These are phyloP conservation scores for Heliconius himera DNA, from an alignment of 1,140 invertebrate species.

Conservation along the genomic window DNA sequence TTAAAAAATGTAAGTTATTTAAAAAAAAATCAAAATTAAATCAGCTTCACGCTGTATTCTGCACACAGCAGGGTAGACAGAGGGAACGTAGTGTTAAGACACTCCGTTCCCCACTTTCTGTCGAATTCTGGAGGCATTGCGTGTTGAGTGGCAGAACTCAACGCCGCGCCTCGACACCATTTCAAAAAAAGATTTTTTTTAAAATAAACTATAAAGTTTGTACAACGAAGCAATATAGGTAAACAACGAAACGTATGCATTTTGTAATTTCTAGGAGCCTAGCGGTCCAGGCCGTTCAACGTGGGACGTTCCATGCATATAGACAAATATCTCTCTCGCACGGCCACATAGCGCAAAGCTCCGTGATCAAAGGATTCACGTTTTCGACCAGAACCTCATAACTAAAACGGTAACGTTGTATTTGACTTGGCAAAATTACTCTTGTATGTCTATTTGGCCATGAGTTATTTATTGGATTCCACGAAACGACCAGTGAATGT, in stretches of 20 bases:
- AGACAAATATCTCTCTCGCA: conserved; percentile 11
- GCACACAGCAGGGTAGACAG: too few species aligned
- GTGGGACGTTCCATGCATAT: conserved; percentile 14
- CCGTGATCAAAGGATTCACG: conserved; percentile 24
- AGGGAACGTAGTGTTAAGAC: too few species aligned
- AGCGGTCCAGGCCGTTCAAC: background rate
- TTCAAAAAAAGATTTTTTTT: background rate
- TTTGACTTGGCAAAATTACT: conserved; percentile 25
- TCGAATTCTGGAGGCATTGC: too few species aligned
- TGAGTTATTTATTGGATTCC: conserved; percentile 15
- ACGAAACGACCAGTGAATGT: conserved; percentile 3
- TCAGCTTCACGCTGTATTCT: too few species aligned
- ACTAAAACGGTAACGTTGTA: conserved; percentile 18
- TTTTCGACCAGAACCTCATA: conserved; percentile 27
- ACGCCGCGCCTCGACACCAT: too few species aligned
- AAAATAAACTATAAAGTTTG: background rate
- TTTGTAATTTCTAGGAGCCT: conserved; percentile 5
- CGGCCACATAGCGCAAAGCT: conserved; percentile 1
- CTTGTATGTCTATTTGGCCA: conserved; percentile 10
- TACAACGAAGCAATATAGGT: background rate
- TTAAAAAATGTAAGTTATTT: background rate
- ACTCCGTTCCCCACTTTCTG: too few species aligned
- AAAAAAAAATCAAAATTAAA: too few species aligned
- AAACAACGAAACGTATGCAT: background rate
- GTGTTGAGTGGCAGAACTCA: too few species aligned